Evolutionary conservation across 2,888 invertebrate genomes (phyloP), one percentile per base, ranked within the genome.

Genomic region (Polia nebulosa): DNA sequence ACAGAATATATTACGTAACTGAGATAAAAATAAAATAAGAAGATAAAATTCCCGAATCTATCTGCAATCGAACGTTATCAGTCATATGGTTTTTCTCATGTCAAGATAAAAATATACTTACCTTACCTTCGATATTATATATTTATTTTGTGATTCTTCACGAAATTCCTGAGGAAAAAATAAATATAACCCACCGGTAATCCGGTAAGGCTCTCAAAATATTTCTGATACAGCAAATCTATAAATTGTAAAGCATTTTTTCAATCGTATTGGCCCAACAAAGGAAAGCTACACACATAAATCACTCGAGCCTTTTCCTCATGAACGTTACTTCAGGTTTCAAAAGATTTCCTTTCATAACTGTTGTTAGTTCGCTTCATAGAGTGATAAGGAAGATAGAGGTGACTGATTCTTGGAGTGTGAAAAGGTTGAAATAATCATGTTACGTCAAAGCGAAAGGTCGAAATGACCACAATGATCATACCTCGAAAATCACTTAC

Each of bases 301-400:
- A 93, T 92, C 92, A 90, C 86, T 84, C 80, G 81, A 88, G 87
- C 88, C 87, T 90, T 92, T 92, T 88, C 89, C 90, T 89, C 87
- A 85, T 85, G 86, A 90, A 89, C 86, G 87, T 87, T 87, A 84
- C 86, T 88, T 86, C 64, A 80, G 86, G 86, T 88, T 87, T 90
- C 89, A 89, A 92, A 92, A 90, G 89, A 90, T 78, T 90, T 91
- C 88, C 87, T 84, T 90, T 91, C 89, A 89, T 88, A 90, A 89
- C 89, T 88, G 87, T 92, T 89, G 87, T 89, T 88, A 85, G 84
- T 81, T 84, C 85, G 87, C 89, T 45, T 45, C 53, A 47, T 29
- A 58, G 57, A 75, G 47, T 67, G 22, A 25, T 27, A 29, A 58
- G 49, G 39, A n/a, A 49, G 17, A 36, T 53, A 75, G 41, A 68